Percentiles rank a stretch among this genome's conserved stretches.
phyloP scores from a whole-genome alignment of 2,888 invertebrate species.

The Chloroclysta siterata region DNA sequence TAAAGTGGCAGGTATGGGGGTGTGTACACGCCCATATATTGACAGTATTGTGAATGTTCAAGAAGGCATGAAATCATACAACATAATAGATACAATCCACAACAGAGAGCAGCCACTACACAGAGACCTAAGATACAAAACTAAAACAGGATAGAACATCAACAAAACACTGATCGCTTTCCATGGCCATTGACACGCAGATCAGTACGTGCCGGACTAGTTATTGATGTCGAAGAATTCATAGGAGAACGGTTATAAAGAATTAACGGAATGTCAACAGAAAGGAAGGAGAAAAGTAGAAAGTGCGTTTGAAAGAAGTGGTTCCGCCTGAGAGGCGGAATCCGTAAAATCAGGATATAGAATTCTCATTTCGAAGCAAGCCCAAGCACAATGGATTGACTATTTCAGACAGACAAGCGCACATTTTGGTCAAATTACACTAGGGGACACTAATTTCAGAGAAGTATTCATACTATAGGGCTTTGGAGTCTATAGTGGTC shows the following conservation, averaged over 20 bases:
- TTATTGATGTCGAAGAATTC: conserved; percentile 53
- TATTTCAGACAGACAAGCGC: conserved; percentile 71
- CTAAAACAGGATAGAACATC: conserved; percentile 77
- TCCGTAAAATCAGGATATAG: conserved; percentile 60
- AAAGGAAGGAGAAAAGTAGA: conserved; percentile 63
- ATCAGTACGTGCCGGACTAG: conserved; percentile 62
- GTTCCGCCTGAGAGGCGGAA: conserved; percentile 61
- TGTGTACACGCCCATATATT: conserved; percentile 79
- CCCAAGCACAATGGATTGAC: conserved; percentile 79
- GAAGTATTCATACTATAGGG: conserved; percentile 70
- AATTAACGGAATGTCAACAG: conserved; percentile 58
- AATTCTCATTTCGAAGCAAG: conserved; percentile 76
- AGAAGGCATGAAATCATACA: conserved; percentile 84
- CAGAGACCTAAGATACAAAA: conserved; percentile 80
- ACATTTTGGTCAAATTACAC: conserved; percentile 67
- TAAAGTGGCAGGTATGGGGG: conserved; percentile 79
- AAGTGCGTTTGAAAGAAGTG: conserved; percentile 70
- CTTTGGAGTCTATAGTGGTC: conserved; percentile 63
- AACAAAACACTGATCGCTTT: conserved; percentile 66
- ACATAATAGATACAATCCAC: conserved; percentile 84
- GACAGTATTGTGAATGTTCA: conserved; percentile 83
- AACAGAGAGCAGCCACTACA: conserved; percentile 86
- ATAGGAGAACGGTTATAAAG: conserved; percentile 57
- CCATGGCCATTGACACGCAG: conserved; percentile 49
- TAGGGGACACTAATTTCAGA: conserved; percentile 67